Conservation (phyloP, 2,113 vertebrate species). For the Hemichromis elongatus region DNA sequence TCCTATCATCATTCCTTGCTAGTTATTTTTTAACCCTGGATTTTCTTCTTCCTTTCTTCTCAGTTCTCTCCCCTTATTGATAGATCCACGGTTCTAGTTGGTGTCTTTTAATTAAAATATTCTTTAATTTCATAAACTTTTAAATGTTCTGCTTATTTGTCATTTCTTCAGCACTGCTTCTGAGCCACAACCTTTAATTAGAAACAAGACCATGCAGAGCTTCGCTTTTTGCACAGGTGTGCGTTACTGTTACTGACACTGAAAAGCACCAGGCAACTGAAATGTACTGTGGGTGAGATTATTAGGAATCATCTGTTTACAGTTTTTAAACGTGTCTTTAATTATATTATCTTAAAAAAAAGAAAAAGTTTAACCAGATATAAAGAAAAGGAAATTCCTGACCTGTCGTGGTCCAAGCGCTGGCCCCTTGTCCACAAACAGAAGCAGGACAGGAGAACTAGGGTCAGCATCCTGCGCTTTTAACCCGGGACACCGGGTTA, state of each 20-base stretch:
- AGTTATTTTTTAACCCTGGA: neutral
- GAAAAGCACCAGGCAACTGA: neutral
- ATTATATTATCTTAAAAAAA: neutral
- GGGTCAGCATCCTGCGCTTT: slow-evolving; percentile 1
- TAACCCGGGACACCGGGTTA: neutral
- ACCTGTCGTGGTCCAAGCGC: slow-evolving; percentile 4
- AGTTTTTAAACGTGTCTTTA: neutral
- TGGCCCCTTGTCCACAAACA: neutral
- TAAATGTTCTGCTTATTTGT: neutral
- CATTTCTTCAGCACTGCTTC: neutral
- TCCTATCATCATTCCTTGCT: neutral
- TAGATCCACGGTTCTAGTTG: too few species aligned
- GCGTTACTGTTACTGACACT: neutral
- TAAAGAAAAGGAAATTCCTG: neutral
- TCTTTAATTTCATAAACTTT: neutral
- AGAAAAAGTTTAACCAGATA: accelerated
- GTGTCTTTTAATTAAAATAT: neutral
- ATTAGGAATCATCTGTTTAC: neutral
- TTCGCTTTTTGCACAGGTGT: neutral
- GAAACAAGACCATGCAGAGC: neutral
- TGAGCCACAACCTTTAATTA: neutral
- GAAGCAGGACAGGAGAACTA: slow-evolving; percentile 15
- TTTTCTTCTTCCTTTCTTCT: neutral
- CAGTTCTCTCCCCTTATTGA: neutral
- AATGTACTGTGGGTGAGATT: neutral